Evolutionary conservation across 2,888 invertebrate genomes (phyloP), one percentile per base, ranked within the genome.

Genomic region (Aethes cnicana): DNA sequence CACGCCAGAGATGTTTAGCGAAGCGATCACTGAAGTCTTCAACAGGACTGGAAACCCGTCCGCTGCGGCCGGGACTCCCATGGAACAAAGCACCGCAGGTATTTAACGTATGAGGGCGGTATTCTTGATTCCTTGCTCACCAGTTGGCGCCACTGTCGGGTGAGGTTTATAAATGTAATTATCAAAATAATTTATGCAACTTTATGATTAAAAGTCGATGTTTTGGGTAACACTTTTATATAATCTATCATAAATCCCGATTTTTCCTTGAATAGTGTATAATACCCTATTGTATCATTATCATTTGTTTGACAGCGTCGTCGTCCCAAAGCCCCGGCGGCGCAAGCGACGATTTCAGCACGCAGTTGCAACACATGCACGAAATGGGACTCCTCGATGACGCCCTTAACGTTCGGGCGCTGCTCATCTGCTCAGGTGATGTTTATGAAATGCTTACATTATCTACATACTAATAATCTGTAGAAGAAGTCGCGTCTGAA

Each of bases 321-420:
- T 82, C 84, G n/a, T 81, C 86, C 0, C 76, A 80, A 52, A 79
- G 78, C 47, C 75, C 81, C 17, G 21, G 16, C 8, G 33, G 5
- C 6, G 20, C 20, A 1, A 60, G 78, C 41, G 61, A 76, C 43
- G 64, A 79, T 37, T 86, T 71, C 64, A 53, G 68, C 0, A 83
- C 91, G 1, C 94, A 95, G 65, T 81, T 96, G 57, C 91, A 91
- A 44, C 95, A 95, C 69, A 96, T 98, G 96, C 92, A 94, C 60
- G 97, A 98, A 74, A 95, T 98, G 92, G 98, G 98, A 0, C 93
- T 98, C 12, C 84, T 92, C 17, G 95, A 98, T 80, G 96, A 97
- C 69, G 91, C 92, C 2, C 89, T 95, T 43, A 97, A 97, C 74
- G 83, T 96, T n/a, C 93, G 95, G 61, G 98, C 97, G 2, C 87